Evolutionary conservation across 2,113 vertebrate species (phyloP).

Genomic region (Stomatorhinus ivindoensis): DNA sequence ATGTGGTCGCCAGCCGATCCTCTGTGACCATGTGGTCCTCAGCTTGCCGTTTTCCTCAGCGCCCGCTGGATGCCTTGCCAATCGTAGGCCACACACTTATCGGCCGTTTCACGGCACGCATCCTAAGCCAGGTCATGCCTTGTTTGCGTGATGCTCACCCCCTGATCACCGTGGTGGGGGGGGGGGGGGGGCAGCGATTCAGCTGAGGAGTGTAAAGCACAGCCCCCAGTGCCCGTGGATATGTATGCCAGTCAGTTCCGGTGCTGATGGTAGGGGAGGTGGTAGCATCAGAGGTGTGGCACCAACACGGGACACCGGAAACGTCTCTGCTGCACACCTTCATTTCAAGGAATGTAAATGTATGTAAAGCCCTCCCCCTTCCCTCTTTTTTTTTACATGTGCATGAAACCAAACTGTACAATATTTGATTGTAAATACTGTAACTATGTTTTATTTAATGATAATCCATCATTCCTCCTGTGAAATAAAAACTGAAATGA

Average conservation of each 20-base stretch:
- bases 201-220: not conserved
- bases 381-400: conserved; percentile 41
- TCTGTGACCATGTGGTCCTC: not conserved
- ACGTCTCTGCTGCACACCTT: conserved; percentile 58
- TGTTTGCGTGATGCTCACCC: not conserved
- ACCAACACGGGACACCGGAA: conserved; percentile 42
- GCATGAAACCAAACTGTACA: conserved; percentile 59
- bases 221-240: not conserved
- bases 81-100: not conserved
- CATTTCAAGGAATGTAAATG: conserved; percentile 54
- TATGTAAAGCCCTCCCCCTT: conserved; percentile 43
- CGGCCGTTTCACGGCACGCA: not conserved
- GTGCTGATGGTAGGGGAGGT: not conserved
- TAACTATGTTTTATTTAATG: conserved; percentile 61
- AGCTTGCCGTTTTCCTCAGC: not conserved
- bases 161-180: not conserved
- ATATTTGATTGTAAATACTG: conserved; percentile 58
- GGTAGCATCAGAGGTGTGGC: not conserved
- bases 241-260: not conserved
- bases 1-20: not conserved
- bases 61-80: conserved; percentile 4
- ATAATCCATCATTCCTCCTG: conserved; percentile 29
- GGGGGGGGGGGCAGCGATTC: not conserved
- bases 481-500: conserved; percentile 25
- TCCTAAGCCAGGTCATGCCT: not conserved